Conservation (phyloP, 2,113 vertebrate species). For the Rhinichthys klamathensis region DNA sequence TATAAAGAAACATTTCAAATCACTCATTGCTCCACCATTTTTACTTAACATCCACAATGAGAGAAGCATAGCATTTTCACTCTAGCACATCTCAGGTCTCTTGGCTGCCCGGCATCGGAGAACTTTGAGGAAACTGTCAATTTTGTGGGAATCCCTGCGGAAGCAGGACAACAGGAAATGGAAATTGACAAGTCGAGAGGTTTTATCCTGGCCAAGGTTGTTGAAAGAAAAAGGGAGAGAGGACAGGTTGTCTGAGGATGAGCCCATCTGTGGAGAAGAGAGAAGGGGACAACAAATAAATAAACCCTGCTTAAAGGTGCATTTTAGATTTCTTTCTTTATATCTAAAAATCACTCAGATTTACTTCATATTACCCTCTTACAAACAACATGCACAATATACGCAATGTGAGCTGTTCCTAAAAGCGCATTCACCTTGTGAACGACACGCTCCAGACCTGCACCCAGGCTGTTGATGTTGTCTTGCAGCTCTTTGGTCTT, state of each 20-base stretch:
- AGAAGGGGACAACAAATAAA: background rate
- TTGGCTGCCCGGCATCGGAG: conserved; percentile 74
- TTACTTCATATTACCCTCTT: background rate
- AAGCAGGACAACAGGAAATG: conserved; percentile 80
- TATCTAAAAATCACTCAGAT: background rate
- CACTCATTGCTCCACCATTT: conserved; percentile 9
- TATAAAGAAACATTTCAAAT: conserved; percentile 19
- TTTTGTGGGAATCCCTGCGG: conserved; percentile 81
- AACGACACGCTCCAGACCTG: conserved; percentile 72
- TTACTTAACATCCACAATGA: background rate
- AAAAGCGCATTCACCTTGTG: conserved; percentile 63
- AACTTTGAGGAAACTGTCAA: conserved; percentile 82
- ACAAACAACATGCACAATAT: background rate
- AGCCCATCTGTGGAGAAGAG: conserved; percentile 69
- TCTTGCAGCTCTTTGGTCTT: conserved; percentile 75
- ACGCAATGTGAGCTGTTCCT: background rate
- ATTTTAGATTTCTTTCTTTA: background rate
- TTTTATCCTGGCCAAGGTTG: conserved; percentile 69
- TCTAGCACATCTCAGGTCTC: conserved; percentile 71
- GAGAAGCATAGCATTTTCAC: background rate
- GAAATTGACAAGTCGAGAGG: conserved; percentile 72
- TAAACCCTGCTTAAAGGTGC: background rate
- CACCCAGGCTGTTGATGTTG: conserved; percentile 70
- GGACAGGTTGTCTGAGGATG: conserved; percentile 67
- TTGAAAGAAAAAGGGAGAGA: conserved; percentile 67